A percentile compares a stretch with the other conserved stretches of the same genome.
phyloP scores from a whole-genome alignment of 2,113 vertebrate species.

The Clupea harengus region DNA sequence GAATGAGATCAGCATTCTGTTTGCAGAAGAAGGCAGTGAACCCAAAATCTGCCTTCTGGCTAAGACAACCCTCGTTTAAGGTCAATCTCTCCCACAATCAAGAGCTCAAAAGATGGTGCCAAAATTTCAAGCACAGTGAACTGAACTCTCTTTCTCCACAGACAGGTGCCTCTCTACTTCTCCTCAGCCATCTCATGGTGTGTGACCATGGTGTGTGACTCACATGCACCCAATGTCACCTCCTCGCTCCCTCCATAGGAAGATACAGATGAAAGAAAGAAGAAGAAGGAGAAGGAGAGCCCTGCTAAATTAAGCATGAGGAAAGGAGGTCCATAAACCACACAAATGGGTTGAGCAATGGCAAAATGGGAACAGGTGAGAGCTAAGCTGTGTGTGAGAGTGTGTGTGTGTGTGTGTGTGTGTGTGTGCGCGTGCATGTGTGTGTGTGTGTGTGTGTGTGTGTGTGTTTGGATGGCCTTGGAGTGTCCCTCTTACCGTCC shows the following conservation, averaged over 20 bases:
- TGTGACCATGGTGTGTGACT: neutral
- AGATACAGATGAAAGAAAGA: neutral
- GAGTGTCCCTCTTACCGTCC: slow-evolving; percentile 65
- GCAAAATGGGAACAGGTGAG: too few relatives aligned
- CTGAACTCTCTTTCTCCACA: neutral
- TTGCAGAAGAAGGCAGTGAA: too few relatives aligned
- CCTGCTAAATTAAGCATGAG: neutral
- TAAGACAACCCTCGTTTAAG: neutral
- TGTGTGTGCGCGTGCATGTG: neutral
- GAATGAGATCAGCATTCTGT: too few relatives aligned
- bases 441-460: slow-evolving; percentile 2
- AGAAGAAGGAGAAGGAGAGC: neutral
- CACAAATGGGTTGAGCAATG: neutral
- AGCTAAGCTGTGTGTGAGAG: neutral
- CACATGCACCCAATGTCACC: neutral
- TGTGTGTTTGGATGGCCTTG: neutral
- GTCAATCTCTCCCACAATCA: neutral
- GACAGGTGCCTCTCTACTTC: neutral
- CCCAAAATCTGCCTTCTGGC: too few relatives aligned
- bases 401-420: neutral
- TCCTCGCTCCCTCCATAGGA: neutral
- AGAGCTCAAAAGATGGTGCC: neutral
- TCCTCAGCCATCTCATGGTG: neutral
- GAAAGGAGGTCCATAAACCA: neutral
- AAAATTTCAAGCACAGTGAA: neutral